These are phyloP conservation scores for Imbricaverruca yamaguchii DNA, from an alignment of 2,888 invertebrate species.

Conservation along the genomic window DNA sequence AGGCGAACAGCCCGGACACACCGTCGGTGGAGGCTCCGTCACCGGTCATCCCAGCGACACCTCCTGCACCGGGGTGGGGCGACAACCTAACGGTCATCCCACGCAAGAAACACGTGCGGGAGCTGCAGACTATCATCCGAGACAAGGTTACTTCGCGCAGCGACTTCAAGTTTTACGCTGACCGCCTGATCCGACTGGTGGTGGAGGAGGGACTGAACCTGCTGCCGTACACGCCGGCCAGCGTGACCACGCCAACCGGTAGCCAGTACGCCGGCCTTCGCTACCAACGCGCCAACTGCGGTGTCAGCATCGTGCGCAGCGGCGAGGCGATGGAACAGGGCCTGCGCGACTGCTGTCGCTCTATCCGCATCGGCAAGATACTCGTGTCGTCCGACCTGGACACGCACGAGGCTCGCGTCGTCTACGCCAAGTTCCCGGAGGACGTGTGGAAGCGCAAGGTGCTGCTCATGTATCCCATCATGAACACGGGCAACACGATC, in stretches of 20 bases:
- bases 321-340: conserved; percentile 94
- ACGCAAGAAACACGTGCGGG: conserved; percentile 32
- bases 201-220: conserved; percentile 98
- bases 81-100: conserved; percentile 30
- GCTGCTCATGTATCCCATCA: conserved; percentile 95
- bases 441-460: conserved; percentile 64
- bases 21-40: not conserved
- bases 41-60: too few relatives aligned
- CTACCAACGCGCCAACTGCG: conserved; percentile 96
- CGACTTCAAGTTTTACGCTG: conserved; percentile 98
- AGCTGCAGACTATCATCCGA: conserved; percentile 46
- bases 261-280: conserved; percentile 83
- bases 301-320: conserved; percentile 84
- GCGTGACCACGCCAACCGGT: conserved; percentile 88
- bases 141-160: conserved; percentile 67
- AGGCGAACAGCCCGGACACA: too few relatives aligned
- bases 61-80: conserved; percentile 28
- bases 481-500: conserved; percentile 96
- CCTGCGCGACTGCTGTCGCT: conserved; percentile 91
- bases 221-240: conserved; percentile 82
- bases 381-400: conserved; percentile 93
- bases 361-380: conserved; percentile 97
- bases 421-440: conserved; percentile 93
- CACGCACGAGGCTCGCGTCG: conserved; percentile 91
- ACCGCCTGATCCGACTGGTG: conserved; percentile 90